phyloP scores from a whole-genome alignment of 2,888 invertebrate species.

The Dilophus febrilis region DNA sequence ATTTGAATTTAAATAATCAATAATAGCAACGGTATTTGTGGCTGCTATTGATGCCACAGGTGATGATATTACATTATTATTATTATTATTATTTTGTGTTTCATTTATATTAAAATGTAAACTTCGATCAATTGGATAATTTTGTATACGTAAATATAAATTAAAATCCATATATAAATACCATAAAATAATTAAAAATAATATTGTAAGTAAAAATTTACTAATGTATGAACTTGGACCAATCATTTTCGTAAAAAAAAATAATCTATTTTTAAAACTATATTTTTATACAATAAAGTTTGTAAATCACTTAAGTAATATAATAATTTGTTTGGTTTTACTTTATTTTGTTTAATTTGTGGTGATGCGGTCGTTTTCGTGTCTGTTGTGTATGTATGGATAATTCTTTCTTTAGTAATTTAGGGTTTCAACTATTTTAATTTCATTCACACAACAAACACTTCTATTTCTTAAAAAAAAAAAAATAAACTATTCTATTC shows the following conservation, averaged over 20 bases:
- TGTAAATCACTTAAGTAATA: not conserved
- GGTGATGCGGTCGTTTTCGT: too few species aligned
- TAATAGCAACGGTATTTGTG: not conserved
- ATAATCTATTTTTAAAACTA: not conserved
- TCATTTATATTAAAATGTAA: conserved; percentile 22
- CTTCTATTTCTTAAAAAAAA: too few species aligned
- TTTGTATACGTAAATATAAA: conserved; percentile 50
- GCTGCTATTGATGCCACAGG: conserved; percentile 1
- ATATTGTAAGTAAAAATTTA: conserved; percentile 42
- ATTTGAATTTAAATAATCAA: not conserved
- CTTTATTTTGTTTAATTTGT: too few species aligned
- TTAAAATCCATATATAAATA: conserved; percentile 58
- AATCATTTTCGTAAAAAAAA: conserved; percentile 35
- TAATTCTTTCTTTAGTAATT: not conserved
- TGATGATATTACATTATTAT: conserved; percentile 6
- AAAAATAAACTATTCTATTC: too few species aligned
- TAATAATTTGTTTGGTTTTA: not conserved
- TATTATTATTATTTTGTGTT: too few species aligned
- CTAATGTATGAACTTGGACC: conserved; percentile 57
- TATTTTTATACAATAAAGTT: not conserved
- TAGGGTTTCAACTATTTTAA: not conserved
- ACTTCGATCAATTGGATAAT: conserved; percentile 43
- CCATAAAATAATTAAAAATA: conserved; percentile 40
- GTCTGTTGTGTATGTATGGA: too few species aligned
- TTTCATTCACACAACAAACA: too few species aligned